These are phyloP conservation scores for Ctenopoma kingsleyae DNA, from an alignment of 2,797 vertebrate species.

Conservation along the genomic window DNA sequence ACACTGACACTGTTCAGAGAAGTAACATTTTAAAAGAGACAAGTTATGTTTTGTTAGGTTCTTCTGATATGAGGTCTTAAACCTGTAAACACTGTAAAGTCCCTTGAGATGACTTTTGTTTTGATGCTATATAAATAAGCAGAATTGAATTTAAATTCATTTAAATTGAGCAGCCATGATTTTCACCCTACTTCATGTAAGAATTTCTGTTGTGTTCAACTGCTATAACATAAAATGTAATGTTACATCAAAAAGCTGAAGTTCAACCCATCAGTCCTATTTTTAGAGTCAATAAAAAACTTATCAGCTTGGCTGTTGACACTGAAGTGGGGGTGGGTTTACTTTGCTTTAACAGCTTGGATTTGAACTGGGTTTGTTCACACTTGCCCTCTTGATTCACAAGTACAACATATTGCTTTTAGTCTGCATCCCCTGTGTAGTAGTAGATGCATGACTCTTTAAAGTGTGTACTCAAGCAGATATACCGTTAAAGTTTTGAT, in stretches of 20 bases:
- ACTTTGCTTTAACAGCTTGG: slow-evolving; percentile 10
- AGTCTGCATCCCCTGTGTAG: slow-evolving; percentile 26
- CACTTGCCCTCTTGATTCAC: slow-evolving; percentile 38
- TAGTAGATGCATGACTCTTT: not conserved
- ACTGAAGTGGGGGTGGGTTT: slow-evolving; percentile 21
- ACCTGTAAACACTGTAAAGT: too few relatives aligned
- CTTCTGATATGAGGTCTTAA: not conserved
- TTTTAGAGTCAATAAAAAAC: slow-evolving; percentile 48
- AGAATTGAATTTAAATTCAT: too few relatives aligned
- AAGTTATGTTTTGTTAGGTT: slow-evolving; percentile 2
- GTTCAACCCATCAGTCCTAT: slow-evolving; percentile 19
- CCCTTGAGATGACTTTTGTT: too few relatives aligned
- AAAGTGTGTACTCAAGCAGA: not conserved
- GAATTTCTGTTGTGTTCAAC: slow-evolving; percentile 15
- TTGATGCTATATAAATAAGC: too few relatives aligned
- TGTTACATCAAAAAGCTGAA: slow-evolving; percentile 8
- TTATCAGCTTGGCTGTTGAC: slow-evolving; percentile 41
- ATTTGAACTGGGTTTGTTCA: slow-evolving; percentile 56
- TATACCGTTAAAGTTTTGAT: slow-evolving; percentile 3
- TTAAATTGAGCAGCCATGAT: slow-evolving; percentile 1
- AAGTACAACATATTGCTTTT: slow-evolving; percentile 52
- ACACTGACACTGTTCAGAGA: not conserved
- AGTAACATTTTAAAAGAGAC: not conserved
- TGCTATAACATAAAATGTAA: not conserved
- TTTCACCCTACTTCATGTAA: slow-evolving; percentile 20